Evolutionary conservation across 1,140 invertebrate species (phyloP).

Genomic region (Brachionus sp.): DNA sequence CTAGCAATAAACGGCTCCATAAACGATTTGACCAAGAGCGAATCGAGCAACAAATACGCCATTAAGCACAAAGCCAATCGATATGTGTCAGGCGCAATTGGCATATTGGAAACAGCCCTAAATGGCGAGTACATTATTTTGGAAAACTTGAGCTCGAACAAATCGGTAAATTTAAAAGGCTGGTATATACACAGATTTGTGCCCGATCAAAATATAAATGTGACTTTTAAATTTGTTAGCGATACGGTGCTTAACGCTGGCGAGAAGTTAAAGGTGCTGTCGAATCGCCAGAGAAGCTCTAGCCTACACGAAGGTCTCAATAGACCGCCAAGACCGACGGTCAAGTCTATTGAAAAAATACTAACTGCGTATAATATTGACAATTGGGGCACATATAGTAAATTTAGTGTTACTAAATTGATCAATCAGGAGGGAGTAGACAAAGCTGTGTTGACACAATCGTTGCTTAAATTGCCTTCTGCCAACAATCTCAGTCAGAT

Average conservation of each 20-base stretch:
- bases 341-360: slow-evolving; percentile 16
- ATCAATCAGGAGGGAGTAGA: slow-evolving; percentile 39
- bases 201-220: slow-evolving; percentile 42
- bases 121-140: slow-evolving; percentile 37
- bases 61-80: slow-evolving; percentile 43
- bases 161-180: slow-evolving; percentile 37
- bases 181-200: slow-evolving; percentile 44
- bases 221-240: slow-evolving; percentile 19
- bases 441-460: slow-evolving; percentile 40
- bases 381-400: slow-evolving; percentile 40
- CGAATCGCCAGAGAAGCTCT: not conserved
- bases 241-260: not conserved
- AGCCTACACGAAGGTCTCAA: slow-evolving; percentile 29
- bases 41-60: slow-evolving; percentile 25
- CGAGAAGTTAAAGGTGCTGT: slow-evolving; percentile 27
- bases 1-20: not conserved
- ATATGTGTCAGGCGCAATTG: slow-evolving; percentile 35
- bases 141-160: slow-evolving; percentile 39
- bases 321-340: not conserved
- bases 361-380: slow-evolving; percentile 24
- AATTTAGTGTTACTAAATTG: slow-evolving; percentile 46
- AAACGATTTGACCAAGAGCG: not conserved
- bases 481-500: slow-evolving; percentile 26
- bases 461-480: not conserved
- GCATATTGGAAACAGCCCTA: slow-evolving; percentile 24